Evolutionary conservation across 64 coral and sea anemone species (phyloP).

Genomic region (Catalaphyllia jardinei): DNA sequence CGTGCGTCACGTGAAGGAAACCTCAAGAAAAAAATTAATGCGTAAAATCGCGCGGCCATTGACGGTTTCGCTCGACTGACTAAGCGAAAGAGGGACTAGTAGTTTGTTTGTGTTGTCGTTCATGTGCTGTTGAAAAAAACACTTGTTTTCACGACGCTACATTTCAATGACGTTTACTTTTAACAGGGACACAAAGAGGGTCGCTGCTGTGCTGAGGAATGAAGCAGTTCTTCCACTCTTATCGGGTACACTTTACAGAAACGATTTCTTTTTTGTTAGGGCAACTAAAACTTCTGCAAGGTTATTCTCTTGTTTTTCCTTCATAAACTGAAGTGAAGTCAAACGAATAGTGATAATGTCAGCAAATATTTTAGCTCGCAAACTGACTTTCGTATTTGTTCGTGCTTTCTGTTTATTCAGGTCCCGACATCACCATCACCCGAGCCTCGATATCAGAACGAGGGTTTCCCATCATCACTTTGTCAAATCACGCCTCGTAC

Average conservation of each 20-base stretch:
- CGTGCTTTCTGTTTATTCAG: conserved; percentile 32
- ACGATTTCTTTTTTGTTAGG: not conserved
- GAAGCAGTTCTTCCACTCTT: conserved; percentile 84
- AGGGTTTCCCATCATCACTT: conserved; percentile 87
- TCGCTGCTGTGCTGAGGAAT: conserved; percentile 71
- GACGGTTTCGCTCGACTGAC: too few relatives aligned
- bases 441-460: conserved; percentile 86
- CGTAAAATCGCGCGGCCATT: too few relatives aligned
- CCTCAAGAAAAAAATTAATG: too few relatives aligned
- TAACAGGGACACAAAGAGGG: conserved; percentile 81
- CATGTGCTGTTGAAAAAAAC: too few relatives aligned
- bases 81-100: too few relatives aligned
- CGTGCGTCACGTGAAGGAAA: too few relatives aligned
- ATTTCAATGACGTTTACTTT: not conserved
- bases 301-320: too few relatives aligned
- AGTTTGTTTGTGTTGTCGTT: too few relatives aligned
- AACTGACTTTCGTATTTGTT: too few relatives aligned
- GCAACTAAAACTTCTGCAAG: too few relatives aligned
- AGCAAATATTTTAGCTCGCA: not conserved
- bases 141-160: not conserved
- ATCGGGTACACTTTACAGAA: conserved; percentile 33
- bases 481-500: conserved; percentile 93
- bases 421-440: conserved; percentile 78
- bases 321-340: too few relatives aligned
- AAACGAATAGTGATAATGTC: too few relatives aligned